A percentile compares a stretch with the other conserved stretches of the same genome.
These are phyloP conservation scores for Sialis lutaria DNA, from an alignment of 2,888 invertebrate species.

Conservation along the genomic window DNA sequence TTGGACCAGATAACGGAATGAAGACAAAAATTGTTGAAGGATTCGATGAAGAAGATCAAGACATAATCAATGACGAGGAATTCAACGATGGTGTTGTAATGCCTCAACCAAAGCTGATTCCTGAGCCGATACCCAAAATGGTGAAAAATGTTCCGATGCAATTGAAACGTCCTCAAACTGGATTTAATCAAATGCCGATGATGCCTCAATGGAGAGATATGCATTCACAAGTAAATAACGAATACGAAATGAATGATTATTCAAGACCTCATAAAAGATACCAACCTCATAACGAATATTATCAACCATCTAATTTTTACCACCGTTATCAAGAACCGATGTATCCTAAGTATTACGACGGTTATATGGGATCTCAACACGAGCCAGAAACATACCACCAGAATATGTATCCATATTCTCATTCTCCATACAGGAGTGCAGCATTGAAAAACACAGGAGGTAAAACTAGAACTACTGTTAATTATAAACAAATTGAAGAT, in stretches of 20 bases:
- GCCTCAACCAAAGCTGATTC: no score
- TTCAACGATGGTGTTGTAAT: not conserved
- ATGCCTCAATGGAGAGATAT: not conserved
- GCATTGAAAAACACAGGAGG: no score
- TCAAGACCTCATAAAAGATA: not conserved
- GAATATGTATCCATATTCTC: not conserved
- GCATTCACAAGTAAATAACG: not conserved
- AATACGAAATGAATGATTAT: not conserved
- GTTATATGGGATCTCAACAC: not conserved
- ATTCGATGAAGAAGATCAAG: slow-evolving; percentile 4
- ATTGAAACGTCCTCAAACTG: not conserved
- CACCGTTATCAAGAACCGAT: not conserved
- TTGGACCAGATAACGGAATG: slow-evolving; percentile 1
- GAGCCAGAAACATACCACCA: not conserved
- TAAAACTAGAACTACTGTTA: no score
- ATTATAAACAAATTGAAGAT: no score
- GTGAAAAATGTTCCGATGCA: not conserved
- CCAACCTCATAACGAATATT: slow-evolving; percentile 2
- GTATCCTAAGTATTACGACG: not conserved
- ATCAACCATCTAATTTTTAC: not conserved
- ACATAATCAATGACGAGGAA: not conserved
- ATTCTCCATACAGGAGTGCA: not conserved
- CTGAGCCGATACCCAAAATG: not conserved
- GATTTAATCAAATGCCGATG: not conserved
- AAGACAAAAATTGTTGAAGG: slow-evolving; percentile 3